Base-by-base conservation (phyloP, 2,113 vertebrate genomes). In the Pollachius pollachius region DNA sequence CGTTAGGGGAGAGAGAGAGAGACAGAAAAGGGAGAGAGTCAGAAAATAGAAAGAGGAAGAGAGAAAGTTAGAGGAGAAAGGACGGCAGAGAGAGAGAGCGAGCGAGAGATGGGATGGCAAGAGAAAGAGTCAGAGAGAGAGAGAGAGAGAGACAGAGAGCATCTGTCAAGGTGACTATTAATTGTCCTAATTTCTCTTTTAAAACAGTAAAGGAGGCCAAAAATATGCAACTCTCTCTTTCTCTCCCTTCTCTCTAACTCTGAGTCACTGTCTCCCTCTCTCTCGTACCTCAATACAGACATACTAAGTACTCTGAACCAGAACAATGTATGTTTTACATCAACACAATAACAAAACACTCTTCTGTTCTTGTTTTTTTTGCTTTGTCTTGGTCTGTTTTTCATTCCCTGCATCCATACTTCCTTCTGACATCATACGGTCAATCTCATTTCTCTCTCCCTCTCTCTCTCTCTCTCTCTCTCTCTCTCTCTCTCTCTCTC, bases 101-200 rank as follows among this genome's bases (percentile, higher is more conserved):
- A 6, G 37, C 3, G 37, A 41, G 37, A 41, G 37, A 41, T 9
- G 37, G 11, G 37, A 41, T 6, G 9, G 37, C 5, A 11, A 41
- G 37, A 41, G 37, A 15, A 54, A 71, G 23, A 70, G 5, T 69
- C 57, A 41, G 37, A 41, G 37, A 41, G 37, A 41, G 2, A 41
- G 37, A 41, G 37, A 41, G 6, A 41, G 37, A 41, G 65, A 30
- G 17, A 75, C 48, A 61, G 21, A 19, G 48, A 57, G 12, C 37
- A 41, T 41, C 37, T 41, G 37, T 41, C 37, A 41, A 11, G 84
- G 86, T 87, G 85, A 88, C 81, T 30, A 69, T 67, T 83, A 80
- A 58, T 76, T 81, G 86, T 84, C 84, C 82, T 80, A 81, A 82
- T 88, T 88, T 75, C 75, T 84, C 80, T 89, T 88, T 81, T 85